Evolutionary conservation across 2,113 vertebrate species (phyloP), one percentile per base, ranked within the genome.

Genomic region (Crotalus horridus): DNA sequence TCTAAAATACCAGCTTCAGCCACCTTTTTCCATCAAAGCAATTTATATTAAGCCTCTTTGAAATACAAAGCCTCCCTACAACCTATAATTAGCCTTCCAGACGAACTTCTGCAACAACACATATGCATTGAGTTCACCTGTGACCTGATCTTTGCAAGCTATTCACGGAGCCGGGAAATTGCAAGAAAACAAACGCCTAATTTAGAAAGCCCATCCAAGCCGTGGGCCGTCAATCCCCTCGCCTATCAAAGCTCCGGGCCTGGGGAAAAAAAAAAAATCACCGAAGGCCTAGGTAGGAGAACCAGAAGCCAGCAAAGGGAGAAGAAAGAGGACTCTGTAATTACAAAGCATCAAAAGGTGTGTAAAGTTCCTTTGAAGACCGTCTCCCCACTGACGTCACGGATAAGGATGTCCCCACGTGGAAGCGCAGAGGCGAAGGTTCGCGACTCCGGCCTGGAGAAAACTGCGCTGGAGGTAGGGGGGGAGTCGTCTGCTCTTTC

Each of bases 11-110:
- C 74, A 74, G 3, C 17, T 46, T 85, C 17, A 4, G 55, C 17
- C 59, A n/a, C 33, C 74, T 92, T 94, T 86, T 69, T 58, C 64
- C 24, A n/a, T 92, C 87, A 88, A 93, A 91, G 91, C 90, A 53
- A 87, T 53, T 29, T 85, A 64, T 85, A 29, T 53, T 86, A 87
- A 87, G 89, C 15, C 9, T 53, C 69, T 91, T 92, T 69, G 43
- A n/a, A 89, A 74, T n/a, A 39, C 58, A 92, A 53, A 89, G 74
- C 39, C 55, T 61, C 46, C 43, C 3, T 23, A 29, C 33, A 46
- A 90, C 81, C 91, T 90, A 23, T 85, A 92, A 87, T 93, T 58
- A 55, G 43, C 55, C 29, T 55, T 69, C 88, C 69, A 64, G 87
- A 81, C 88, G 3, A 89, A 91, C 91, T 93, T 94, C 69, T 48